These are phyloP conservation scores for cattle (Bos taurus) DNA, from an alignment of 2,113 vertebrate genomes.

Conservation along the genomic window DNA sequence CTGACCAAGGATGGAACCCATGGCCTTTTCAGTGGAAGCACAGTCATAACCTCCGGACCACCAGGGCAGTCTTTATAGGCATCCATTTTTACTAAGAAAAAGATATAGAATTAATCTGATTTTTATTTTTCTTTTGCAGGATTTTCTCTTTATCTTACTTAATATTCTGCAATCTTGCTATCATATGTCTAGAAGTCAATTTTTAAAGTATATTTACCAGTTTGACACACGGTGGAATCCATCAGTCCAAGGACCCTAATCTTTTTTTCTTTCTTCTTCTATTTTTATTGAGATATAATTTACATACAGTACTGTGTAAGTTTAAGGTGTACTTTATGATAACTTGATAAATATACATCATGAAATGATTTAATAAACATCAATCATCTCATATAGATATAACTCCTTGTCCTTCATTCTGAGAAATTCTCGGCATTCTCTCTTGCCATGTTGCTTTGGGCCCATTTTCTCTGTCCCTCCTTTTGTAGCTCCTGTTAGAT, in stretches of 20 bases:
- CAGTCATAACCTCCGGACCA: neutral
- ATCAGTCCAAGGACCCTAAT: neutral
- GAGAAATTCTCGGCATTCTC: neutral
- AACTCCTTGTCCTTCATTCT: neutral
- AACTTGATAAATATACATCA: neutral
- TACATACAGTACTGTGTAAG: neutral
- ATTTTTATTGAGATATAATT: neutral
- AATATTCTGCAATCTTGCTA: neutral
- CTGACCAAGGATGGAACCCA: neutral
- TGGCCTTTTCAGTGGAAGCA: neutral
- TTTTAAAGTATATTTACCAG: neutral
- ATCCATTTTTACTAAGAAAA: neutral
- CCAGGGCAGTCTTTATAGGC: neutral
- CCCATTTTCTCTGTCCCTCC: neutral
- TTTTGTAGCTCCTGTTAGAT: neutral
- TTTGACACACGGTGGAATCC: neutral
- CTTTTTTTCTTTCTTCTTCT: neutral
- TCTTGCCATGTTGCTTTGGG: neutral
- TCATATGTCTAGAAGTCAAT: neutral
- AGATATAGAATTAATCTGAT: neutral
- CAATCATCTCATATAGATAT: neutral
- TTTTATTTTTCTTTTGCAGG: neutral
- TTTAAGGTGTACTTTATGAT: neutral
- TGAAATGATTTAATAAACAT: neutral
- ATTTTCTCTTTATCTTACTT: neutral